Base-by-base conservation (phyloP, 64 coral and sea anemone genomes). In the Astreopora myriophthalma region DNA sequence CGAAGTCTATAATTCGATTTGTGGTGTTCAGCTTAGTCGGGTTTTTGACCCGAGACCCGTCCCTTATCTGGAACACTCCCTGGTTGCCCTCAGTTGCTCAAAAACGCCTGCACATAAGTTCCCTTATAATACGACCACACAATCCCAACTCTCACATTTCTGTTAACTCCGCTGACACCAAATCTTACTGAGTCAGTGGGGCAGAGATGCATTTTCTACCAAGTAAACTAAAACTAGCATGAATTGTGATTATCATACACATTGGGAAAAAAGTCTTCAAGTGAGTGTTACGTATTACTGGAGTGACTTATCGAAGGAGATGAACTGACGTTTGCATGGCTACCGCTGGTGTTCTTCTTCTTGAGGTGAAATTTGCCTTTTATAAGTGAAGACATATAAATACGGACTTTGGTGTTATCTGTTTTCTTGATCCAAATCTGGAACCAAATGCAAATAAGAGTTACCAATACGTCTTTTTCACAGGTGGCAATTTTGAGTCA, bases 391-490 rank as follows among this genome's bases (percentile, higher is more conserved):
- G 93, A 80, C 23, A 99, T 69, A 48, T 95, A 84, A 24, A 99
- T 96, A 57, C 85, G 92, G 42, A 92, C 74, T 74, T 99, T 99
- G 38, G 90, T 95, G 48, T 95, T 99, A 33, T 99, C 97, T 27
- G 90, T 89, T 71, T 96, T 99, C 93, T 99, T 99, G 75, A 99
- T 93, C 69, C 90, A 95, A 20, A 95, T 79, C 93, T 95, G 61
- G 6, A 77, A 69, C 2, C 24, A 80, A 71, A 68, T 14, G 27
- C 38, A 60, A 80, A 37, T 30, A 17, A 46, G 42, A 46, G 5
- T 46, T 6, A 46, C 11, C n/a, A n/a, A n/a, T n/a, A n/a, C n/a
- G n/a, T n/a, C n/a, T n/a, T n/a, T n/a, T n/a, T n/a, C n/a, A n/a
- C n/a, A n/a, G n/a, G n/a, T n/a, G n/a, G n/a, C n/a, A n/a, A n/a